Evolutionary conservation across 2,888 invertebrate species (phyloP).

Genomic region (Psylliodes chrysocephalus): DNA sequence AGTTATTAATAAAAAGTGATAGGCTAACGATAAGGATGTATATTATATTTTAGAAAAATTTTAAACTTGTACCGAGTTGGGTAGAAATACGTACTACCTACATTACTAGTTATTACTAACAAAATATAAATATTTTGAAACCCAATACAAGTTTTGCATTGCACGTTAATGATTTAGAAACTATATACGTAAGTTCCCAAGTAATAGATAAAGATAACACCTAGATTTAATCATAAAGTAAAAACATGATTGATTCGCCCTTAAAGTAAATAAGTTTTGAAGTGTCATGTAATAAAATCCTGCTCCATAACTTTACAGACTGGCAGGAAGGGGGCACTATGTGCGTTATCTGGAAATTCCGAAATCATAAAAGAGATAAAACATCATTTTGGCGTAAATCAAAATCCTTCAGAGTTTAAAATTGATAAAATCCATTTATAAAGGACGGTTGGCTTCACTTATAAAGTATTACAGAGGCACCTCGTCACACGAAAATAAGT

Average conservation of each 20-base stretch:
- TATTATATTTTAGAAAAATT: too few relatives aligned
- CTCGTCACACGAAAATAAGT: conserved; percentile 31
- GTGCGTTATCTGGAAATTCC: conserved; percentile 33
- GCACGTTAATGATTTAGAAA: too few relatives aligned
- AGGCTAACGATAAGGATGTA: too few relatives aligned
- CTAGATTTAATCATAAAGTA: neutral
- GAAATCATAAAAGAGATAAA: conserved; percentile 47
- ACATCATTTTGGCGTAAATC: conserved; percentile 57
- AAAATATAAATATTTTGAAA: too few relatives aligned
- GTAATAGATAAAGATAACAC: too few relatives aligned
- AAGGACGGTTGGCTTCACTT: conserved; percentile 64
- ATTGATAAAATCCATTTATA: conserved; percentile 66
- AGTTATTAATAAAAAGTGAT: too few relatives aligned
- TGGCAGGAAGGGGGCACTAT: neutral
- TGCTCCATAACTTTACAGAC: conserved; percentile 9
- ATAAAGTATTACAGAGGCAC: conserved; percentile 61
- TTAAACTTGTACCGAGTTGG: too few relatives aligned
- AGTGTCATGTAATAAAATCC: conserved; percentile 26
- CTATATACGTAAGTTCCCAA: too few relatives aligned
- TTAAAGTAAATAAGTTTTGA: conserved; percentile 19
- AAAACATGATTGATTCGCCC: conserved; percentile 26
- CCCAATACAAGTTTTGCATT: too few relatives aligned
- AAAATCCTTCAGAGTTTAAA: conserved; percentile 60
- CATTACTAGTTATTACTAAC: too few relatives aligned
- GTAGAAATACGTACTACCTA: too few relatives aligned